Conservation (phyloP, 2,113 vertebrate species). For the Aspidoscelis tigris region DNA sequence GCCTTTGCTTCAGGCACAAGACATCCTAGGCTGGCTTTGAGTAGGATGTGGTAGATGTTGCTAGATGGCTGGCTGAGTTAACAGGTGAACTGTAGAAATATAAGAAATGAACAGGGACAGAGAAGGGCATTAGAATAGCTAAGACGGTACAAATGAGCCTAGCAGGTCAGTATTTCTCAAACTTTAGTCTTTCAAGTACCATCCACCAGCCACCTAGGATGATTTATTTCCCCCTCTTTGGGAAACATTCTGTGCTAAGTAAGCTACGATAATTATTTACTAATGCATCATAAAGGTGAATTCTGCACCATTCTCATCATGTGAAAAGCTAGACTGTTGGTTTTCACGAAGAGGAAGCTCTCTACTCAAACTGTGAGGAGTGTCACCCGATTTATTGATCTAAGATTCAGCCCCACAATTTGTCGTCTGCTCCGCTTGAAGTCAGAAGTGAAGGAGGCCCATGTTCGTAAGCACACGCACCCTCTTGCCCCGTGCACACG, state of each 20-base stretch:
- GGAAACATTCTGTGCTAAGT: neutral
- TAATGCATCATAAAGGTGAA: neutral
- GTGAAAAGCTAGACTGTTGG: too few relatives aligned
- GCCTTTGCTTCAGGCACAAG: too few relatives aligned
- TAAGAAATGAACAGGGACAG: neutral
- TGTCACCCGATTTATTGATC: neutral
- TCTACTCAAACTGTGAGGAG: neutral
- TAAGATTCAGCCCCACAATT: neutral
- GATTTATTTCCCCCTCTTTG: neutral
- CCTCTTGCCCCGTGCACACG: too few relatives aligned
- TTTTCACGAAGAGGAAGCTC: neutral
- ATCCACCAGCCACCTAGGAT: too few relatives aligned
- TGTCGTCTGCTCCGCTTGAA: neutral
- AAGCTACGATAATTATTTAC: neutral
- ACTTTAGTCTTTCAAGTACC: too few relatives aligned
- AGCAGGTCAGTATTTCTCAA: neutral
- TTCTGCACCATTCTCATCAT: too few relatives aligned
- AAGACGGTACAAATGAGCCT: neutral
- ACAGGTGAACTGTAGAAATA: neutral
- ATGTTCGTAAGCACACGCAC: neutral
- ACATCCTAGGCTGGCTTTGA: neutral
- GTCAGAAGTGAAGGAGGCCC: neutral
- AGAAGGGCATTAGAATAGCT: neutral
- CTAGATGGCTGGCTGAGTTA: neutral
- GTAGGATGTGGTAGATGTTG: too few relatives aligned